Evolutionary conservation across 1,140 invertebrate genomes (phyloP), one percentile per base, ranked within the genome.

Genomic region (Penaeus indicus): DNA sequence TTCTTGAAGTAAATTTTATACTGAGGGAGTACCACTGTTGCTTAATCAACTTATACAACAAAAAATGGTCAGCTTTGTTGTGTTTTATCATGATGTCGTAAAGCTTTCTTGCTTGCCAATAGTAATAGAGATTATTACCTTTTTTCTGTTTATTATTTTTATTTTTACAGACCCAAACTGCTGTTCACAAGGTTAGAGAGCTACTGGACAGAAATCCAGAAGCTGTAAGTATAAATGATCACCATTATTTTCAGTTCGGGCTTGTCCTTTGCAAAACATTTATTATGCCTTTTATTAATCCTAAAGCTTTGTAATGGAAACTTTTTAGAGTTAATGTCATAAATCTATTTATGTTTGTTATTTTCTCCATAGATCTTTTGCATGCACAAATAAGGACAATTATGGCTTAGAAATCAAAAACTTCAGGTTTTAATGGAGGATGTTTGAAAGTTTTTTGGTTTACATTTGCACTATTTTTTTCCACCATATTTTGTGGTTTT

Each of bases 141-240:
- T 54, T 54, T 54, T 38, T 13, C 32, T 47, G 5, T 80, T 89
- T 87, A 82, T 32, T 89, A 91, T 92, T 91, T 90, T 91, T 92
- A 92, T 90, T 92, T 90, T 94, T 95, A 88, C 92, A 97, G 95
- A 98, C 97, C 63, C 95, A 95, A 22, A 94, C 95, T 91, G 97
- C 97, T 84, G 96, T 98, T 0, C 94, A 95, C 32, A 96, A 96
- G 93, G 94, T 98, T 11, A 98, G 97, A 93, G 94, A 96, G 91
- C 94, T 98, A 79, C 93, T 97, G 79, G 92, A 94, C 78, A 94
- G 94, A n/a, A 95, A 95, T 92, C 93, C 94, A 54, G 95, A 96
- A 91, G 95, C 93, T 93, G 96, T 97, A 93, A 95, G 95, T 94
- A 86, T 80, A 63, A 38, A 1, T 16, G 69, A 27, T 75, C 25